Evolutionary conservation across 2,113 vertebrate genomes (phyloP), one percentile per base, ranked within the genome.

Genomic region (Labeo catla): DNA sequence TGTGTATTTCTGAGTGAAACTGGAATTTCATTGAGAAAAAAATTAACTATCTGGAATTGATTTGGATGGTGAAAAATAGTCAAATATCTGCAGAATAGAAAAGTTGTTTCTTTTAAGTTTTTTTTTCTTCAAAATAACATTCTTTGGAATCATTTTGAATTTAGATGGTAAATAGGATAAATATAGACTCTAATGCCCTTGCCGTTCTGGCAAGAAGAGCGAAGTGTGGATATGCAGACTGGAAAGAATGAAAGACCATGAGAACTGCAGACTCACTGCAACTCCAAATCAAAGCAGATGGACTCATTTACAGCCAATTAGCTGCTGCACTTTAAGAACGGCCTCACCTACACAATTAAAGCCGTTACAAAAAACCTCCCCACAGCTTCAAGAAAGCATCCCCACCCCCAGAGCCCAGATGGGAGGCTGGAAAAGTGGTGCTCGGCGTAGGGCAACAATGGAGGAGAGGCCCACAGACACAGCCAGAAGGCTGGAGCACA

Each of bases 251-350:
- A 61, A 82, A 88, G 89, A 79, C 5, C 77, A 63, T 61, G 57
- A 57, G 81, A 39, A 50, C 89, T 81, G 87, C 90, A 78, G 90
- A 91, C 88, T 91, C 88, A 83, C 82, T 84, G 74, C 49, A 90
- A 91, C 89, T 89, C 86, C 89, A 90, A 93, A 92, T 91, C 89
- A 92, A 94, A 93, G 91, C 93, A 95, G 93, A 95, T 95, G 93
- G 93, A 91, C 92, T 93, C 91, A 91, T 93, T 95, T 94, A 93
- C 92, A 92, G 72, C 92, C 92, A 95, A 94, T 94, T 95, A 95
- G 92, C 92, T 87, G 84, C 78, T 9, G 88, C 86, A 89, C 88
- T 93, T 92, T 88, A 91, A 93, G 85, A 50, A 87, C 86, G 93
- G 89, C 68, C 10, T 92, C 91, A 90, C 92, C 85, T 91, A 91